A percentile compares a stretch with the other conserved stretches of the same genome.
Conservation (phyloP, 2,888 invertebrate species). For the Steinernema hermaphroditum region DNA sequence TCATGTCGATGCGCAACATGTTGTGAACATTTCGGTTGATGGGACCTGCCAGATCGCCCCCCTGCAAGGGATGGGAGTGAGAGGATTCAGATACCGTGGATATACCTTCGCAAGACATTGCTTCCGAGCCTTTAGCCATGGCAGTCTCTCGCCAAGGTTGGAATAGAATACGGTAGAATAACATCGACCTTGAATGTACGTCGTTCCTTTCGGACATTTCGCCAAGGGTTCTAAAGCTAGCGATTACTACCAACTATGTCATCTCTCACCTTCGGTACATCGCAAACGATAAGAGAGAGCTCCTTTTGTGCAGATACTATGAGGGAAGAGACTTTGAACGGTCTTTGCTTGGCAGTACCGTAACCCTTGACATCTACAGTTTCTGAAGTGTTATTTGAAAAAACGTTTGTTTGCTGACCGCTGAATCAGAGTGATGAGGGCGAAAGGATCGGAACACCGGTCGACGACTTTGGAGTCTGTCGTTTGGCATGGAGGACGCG, state of each 20-base stretch:
- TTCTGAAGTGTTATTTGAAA: neutral
- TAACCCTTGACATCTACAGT: constrained; percentile 42
- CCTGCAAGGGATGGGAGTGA: constrained; percentile 31
- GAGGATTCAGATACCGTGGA: neutral
- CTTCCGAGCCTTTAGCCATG: constrained; percentile 34
- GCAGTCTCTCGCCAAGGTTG: constrained; percentile 1
- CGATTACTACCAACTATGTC: too few species aligned
- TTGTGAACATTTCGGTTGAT: constrained; percentile 14
- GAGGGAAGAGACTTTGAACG: constrained; percentile 39
- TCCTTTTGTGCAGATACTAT: constrained; percentile 43
- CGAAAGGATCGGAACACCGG: constrained; percentile 32
- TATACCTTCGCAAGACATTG: constrained; percentile 34
- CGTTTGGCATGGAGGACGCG: neutral
- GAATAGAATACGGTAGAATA: constrained; percentile 15
- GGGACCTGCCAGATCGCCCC: constrained; percentile 36
- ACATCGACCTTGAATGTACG: constrained; percentile 35
- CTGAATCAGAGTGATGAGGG: constrained; percentile 33
- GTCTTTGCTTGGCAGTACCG: constrained; percentile 40
- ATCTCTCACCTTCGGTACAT: constrained; percentile 36
- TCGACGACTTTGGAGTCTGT: neutral
- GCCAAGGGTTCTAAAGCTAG: constrained; percentile 27
- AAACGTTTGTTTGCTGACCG: constrained; percentile 22
- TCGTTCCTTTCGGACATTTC: constrained; percentile 35
- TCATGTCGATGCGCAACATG: constrained; percentile 15
- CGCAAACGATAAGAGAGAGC: constrained; percentile 44